Percentiles rank a stretch among this genome's conserved stretches.
Conservation (phyloP, 2,797 vertebrate genomes). For the Pyrocephalus nanus region DNA sequence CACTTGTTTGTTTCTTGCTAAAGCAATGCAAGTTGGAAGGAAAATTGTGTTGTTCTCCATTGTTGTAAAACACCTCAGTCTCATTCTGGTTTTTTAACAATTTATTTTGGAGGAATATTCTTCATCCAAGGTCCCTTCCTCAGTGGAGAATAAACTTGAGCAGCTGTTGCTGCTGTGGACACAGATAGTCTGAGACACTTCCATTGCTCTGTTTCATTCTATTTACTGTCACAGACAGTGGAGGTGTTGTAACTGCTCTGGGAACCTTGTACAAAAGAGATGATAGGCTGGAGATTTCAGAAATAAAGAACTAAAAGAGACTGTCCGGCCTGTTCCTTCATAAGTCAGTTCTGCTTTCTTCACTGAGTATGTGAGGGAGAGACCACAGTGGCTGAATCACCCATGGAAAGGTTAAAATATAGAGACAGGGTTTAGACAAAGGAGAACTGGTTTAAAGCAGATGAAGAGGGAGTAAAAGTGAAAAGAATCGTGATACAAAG, state of each 20-base stretch:
- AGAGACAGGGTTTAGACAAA: not conserved
- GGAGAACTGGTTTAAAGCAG: not conserved
- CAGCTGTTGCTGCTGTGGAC: not conserved
- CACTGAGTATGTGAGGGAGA: accelerated
- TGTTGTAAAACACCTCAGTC: not conserved
- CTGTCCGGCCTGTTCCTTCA: not conserved
- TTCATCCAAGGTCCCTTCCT: not conserved
- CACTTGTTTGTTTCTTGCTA: not conserved
- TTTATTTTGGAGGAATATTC: not conserved
- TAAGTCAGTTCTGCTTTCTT: not conserved
- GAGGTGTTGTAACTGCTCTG: not conserved
- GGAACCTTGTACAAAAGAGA: not conserved
- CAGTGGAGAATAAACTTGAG: not conserved
- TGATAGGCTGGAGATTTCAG: not conserved
- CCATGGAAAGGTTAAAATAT: not conserved
- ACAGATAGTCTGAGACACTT: not conserved
- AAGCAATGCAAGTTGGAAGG: not conserved
- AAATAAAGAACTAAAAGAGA: not conserved
- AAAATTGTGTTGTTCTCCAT: not conserved
- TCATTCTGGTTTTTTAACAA: not conserved
- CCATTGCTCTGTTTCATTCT: not conserved
- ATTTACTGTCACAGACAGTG: not conserved
- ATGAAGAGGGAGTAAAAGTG: not conserved
- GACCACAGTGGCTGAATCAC: not conserved
- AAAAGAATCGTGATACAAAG: not conserved